Conservation (phyloP, 2,113 vertebrate genomes). For the human (Homo sapiens) region GRCh38 chr17:54611501-54612000, state of each 20-base stretch:
- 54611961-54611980: background rate
- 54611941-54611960: background rate
- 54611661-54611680: background rate
- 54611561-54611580: background rate
- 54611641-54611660: background rate
- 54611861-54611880: background rate
- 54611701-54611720: background rate
- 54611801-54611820: background rate
- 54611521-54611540: background rate
- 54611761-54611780: background rate
- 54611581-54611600: background rate
- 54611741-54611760: background rate
- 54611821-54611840: background rate
- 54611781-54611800: background rate
- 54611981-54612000: background rate
- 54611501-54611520: background rate
- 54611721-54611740: background rate
- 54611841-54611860: background rate
- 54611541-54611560: background rate
- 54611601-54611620: background rate
- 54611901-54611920: background rate
- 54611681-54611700: background rate
- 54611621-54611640: background rate
- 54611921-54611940: background rate
- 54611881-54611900: background rate